These are phyloP conservation scores for Tenthredo livida DNA, from an alignment of 2,888 invertebrate genomes.

Conservation along the genomic window DNA sequence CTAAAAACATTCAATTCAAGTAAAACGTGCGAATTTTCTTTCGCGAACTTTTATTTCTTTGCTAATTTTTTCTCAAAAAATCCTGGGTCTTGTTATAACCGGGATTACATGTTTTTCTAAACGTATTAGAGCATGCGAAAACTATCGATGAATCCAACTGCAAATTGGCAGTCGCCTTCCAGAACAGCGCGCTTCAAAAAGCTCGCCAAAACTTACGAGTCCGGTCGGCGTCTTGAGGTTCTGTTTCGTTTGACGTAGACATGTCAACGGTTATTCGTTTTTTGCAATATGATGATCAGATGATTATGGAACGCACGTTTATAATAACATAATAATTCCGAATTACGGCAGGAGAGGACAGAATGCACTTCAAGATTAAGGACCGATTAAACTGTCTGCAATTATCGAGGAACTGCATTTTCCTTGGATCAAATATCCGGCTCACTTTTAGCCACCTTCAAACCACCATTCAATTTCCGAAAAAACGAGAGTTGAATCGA, in stretches of 20 bases:
- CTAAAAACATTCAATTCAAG: constrained; percentile 2
- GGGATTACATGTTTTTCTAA: background rate
- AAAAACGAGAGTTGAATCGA: background rate
- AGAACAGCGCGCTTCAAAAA: background rate
- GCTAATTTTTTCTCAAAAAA: background rate
- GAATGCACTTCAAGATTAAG: background rate
- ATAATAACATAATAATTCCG: background rate
- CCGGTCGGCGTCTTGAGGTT: background rate
- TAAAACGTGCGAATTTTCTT: background rate
- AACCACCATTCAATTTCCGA: background rate
- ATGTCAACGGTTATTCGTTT: background rate
- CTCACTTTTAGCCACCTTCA: constrained; percentile 3
- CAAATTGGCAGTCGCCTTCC: background rate
- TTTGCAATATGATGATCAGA: background rate
- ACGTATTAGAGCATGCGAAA: background rate
- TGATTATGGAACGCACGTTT: background rate
- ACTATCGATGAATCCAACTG: background rate
- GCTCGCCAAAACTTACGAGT: constrained; percentile 17
- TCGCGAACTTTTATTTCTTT: background rate
- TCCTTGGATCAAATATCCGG: background rate
- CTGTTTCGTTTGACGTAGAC: background rate
- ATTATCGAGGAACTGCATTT: background rate
- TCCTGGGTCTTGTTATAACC: background rate
- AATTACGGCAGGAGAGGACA: background rate
- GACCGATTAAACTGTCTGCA: background rate